These are phyloP conservation scores for Pantherophis guttatus DNA, from an alignment of 2,113 vertebrate genomes.

Conservation along the genomic window DNA sequence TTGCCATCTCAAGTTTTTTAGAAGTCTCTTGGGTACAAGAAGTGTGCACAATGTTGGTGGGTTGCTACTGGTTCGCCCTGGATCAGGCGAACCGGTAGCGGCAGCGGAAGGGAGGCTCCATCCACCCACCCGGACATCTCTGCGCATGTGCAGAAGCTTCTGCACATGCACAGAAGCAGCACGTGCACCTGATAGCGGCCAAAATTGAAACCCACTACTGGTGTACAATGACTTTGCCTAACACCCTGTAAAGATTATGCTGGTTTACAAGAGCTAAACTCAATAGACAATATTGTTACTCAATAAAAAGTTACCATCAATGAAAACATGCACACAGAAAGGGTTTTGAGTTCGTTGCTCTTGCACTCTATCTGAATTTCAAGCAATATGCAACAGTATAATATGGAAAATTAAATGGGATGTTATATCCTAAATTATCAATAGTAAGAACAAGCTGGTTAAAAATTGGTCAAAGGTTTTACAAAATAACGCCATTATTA, in stretches of 20 bases:
- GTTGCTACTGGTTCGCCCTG: no score
- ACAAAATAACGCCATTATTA: neutral
- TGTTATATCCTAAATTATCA: neutral
- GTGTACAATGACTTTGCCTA: neutral
- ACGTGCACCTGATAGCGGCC: no score
- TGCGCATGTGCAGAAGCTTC: no score
- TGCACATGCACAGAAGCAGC: no score
- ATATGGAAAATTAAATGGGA: neutral
- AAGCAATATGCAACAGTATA: neutral
- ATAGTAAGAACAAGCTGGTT: neutral
- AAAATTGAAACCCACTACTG: no score
- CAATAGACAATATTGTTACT: neutral
- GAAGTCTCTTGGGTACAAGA: neutral
- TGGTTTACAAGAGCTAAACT: neutral
- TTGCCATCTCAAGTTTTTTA: neutral
- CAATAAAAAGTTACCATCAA: neutral
- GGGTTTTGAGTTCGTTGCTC: neutral
- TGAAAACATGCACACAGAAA: neutral
- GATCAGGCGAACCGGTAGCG: no score
- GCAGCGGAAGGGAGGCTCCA: no score
- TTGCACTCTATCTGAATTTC: neutral
- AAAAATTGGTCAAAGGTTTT: constrained; percentile 11
- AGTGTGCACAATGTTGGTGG: neutral
- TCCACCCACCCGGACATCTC: no score
- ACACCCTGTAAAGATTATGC: neutral